A percentile compares a stretch with the other conserved stretches of the same genome.
phyloP scores from a whole-genome alignment of 2,113 vertebrate genomes.

The Geococcyx californianus region DNA sequence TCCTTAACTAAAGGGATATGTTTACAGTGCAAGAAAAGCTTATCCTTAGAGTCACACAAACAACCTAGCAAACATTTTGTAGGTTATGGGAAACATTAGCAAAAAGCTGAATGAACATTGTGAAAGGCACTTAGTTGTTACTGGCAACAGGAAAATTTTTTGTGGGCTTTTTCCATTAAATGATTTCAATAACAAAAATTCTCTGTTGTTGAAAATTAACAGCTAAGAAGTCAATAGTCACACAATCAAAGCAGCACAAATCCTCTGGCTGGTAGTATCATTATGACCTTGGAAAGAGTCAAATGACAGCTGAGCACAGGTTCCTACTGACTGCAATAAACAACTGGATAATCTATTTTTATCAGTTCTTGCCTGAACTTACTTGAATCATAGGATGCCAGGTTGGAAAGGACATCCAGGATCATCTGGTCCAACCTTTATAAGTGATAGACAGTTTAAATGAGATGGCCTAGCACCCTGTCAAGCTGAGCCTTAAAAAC shows the following conservation, averaged over 20 bases:
- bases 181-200: not conserved
- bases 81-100: not conserved
- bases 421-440: no score
- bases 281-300: not conserved
- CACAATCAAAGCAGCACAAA: not conserved
- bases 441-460: no score
- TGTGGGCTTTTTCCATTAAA: not conserved
- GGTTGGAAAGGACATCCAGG: no score
- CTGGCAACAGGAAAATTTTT: not conserved
- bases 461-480: no score
- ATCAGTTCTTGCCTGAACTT: not conserved
- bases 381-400: no score
- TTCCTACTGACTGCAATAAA: not conserved
- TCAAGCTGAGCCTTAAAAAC: no score
- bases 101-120: not conserved
- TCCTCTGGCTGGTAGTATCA: not conserved
- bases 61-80: not conserved
- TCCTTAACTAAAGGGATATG: not conserved
- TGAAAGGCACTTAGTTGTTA: not conserved
- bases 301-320: not conserved
- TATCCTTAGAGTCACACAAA: not conserved
- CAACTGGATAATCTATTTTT: not conserved
- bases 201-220: not conserved
- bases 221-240: not conserved
- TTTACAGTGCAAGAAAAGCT: not conserved